These are phyloP conservation scores for Nemurella pictetii DNA, from an alignment of 2,888 invertebrate genomes.

Conservation along the genomic window DNA sequence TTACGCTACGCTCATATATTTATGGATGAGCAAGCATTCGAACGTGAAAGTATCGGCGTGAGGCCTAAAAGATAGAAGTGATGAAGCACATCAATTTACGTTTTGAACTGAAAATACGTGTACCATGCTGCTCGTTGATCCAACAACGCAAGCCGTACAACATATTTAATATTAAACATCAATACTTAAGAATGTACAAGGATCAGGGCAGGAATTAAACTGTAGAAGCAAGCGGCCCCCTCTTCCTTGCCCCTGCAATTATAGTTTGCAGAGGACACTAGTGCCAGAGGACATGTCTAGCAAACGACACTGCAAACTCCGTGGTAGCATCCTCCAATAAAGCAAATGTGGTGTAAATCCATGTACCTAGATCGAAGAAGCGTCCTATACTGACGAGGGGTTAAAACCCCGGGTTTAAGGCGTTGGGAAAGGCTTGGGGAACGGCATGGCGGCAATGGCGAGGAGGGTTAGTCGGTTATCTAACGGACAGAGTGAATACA, in stretches of 20 bases:
- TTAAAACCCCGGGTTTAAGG: no score
- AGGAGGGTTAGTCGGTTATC: neutral
- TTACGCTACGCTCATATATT: neutral
- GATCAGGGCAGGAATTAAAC: neutral
- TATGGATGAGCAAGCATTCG: neutral
- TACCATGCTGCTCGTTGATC: neutral
- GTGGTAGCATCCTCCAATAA: neutral
- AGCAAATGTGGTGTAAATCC: neutral
- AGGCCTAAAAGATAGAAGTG: neutral
- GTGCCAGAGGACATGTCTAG: neutral
- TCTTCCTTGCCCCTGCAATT: neutral
- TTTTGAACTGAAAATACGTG: neutral
- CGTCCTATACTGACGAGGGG: neutral
- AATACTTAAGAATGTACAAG: neutral
- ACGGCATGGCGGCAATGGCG: neutral
- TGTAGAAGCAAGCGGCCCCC: neutral
- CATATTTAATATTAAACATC: neutral
- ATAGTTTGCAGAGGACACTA: neutral
- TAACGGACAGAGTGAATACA: neutral
- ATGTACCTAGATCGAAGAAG: neutral
- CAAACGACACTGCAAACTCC: neutral
- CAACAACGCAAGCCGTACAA: neutral
- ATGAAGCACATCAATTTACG: neutral
- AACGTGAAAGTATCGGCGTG: neutral
- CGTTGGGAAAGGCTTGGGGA: neutral